phyloP scores from a whole-genome alignment of 2,888 invertebrate genomes.

The Calameuta pallipes region DNA sequence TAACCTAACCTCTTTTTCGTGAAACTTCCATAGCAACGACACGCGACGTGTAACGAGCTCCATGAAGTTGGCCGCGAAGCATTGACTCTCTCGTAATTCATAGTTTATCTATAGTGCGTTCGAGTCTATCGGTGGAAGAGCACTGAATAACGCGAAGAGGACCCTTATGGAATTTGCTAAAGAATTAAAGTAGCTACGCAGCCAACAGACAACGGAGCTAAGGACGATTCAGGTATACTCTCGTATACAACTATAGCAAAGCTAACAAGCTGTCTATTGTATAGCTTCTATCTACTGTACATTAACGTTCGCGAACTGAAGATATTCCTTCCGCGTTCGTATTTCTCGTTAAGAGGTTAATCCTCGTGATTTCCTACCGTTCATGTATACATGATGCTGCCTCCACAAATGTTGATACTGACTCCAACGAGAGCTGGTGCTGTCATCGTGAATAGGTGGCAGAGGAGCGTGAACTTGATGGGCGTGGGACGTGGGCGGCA shows the following conservation, averaged over 20 bases:
- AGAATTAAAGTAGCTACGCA: neutral
- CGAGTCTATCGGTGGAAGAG: neutral
- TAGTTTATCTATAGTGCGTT: neutral
- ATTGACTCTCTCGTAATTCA: neutral
- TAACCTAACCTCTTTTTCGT: neutral
- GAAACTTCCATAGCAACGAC: neutral
- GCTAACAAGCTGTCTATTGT: neutral
- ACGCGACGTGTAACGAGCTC: neutral
- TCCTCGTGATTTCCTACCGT: constrained; percentile 71
- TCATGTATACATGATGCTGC: constrained; percentile 81
- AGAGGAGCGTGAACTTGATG: constrained; percentile 75
- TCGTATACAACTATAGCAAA: neutral
- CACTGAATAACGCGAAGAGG: neutral
- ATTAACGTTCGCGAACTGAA: neutral
- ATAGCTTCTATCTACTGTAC: neutral
- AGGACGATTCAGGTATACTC: neutral
- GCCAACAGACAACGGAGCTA: neutral
- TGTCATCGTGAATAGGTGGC: constrained; percentile 73
- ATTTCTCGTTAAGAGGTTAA: constrained; percentile 19
- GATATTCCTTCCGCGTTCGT: neutral
- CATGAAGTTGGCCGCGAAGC: neutral
- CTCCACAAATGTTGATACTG: constrained; percentile 84
- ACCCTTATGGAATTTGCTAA: neutral
- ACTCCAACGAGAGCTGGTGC: constrained; percentile 73
- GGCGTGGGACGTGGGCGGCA: constrained; percentile 75